phyloP scores from a whole-genome alignment of 2,113 vertebrate genomes.

The Odobenus rosmarus region DNA sequence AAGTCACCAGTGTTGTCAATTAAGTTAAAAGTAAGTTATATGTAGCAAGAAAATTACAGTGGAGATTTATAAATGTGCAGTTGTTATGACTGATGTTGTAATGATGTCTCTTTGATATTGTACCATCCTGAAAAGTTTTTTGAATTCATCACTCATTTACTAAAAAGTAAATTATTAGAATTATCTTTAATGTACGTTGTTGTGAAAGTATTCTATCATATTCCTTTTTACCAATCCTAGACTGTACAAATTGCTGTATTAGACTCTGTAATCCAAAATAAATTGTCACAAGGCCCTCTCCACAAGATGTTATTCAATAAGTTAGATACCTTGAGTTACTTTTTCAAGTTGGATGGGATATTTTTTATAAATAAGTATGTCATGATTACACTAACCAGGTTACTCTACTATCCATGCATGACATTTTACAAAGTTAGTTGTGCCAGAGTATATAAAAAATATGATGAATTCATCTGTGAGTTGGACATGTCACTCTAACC shows the following conservation, averaged over 20 bases:
- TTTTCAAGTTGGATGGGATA: not conserved
- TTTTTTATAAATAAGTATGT: conserved; percentile 1
- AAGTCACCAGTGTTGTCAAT: not conserved
- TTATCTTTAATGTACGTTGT: not conserved
- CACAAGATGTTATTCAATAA: not conserved
- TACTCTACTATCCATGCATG: not conserved
- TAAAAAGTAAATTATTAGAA: conserved; percentile 39
- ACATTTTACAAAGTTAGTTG: not conserved
- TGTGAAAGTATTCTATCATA: conserved; percentile 10
- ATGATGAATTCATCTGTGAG: not conserved
- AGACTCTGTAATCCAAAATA: not conserved
- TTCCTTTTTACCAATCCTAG: not conserved
- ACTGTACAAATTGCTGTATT: not conserved
- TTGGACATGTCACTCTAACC: not conserved
- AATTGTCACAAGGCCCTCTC: not conserved
- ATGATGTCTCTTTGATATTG: conserved; percentile 24
- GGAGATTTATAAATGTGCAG: not conserved
- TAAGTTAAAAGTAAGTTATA: not conserved
- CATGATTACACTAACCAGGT: not conserved
- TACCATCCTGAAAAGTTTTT: not conserved
- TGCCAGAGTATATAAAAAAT: not conserved
- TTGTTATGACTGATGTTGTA: not conserved
- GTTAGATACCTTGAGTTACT: not conserved
- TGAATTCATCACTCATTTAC: not conserved
- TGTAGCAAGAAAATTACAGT: not conserved